Base-by-base conservation (phyloP, 2,888 invertebrate species). In the Thereva unica region DNA sequence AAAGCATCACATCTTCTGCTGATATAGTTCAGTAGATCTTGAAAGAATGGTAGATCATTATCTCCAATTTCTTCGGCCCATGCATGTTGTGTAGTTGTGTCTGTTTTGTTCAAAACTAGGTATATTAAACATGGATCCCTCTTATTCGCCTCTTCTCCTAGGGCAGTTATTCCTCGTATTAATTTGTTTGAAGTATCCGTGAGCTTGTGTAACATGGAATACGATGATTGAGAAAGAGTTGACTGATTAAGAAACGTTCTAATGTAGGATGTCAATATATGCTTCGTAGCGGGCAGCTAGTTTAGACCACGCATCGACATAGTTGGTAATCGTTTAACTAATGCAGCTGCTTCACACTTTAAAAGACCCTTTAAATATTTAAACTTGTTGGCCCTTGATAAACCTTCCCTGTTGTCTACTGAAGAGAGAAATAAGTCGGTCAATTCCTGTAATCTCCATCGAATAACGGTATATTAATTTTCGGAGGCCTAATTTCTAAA, bases 281-380 rank as follows among this genome's bases (percentile, higher is more conserved):
- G 52, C 7, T 3, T 52, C 52, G 37, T 52, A 52, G 5, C 52
- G 34, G 5, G 52, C 35, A 34, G n/a, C 52, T 1, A 52, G n/a
- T 9, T 37, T 52, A 5, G 6, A 6, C 52, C 52, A 52, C 3
- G 3, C 37, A 23, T 23, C 23, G 23, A 23, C 23, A 23, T 23
- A 23, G 2, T 23, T 23, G 23, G 23, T 23, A 2, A 23, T 23
- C 2, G 23, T 23, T 47, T 47, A 4, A 47, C 12, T n/a, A 47
- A 47, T 2, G 47, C 47, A 5, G 50, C 50, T 7, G 50, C 50
- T 34, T 50, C 50, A 34, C 50, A 34, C 5, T 50, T 50, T 9
- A 50, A 4, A 7, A 34, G 7, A 50, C 50, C 50, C 34, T 50
- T 50, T 12, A 50, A 23, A 50, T 23, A 50, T 50, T 50, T 12